A percentile compares a stretch with the other conserved stretches of the same genome.
phyloP scores from a whole-genome alignment of 53 echinoderm and acorn worm genomes.

The Zoroaster sp. region DNA sequence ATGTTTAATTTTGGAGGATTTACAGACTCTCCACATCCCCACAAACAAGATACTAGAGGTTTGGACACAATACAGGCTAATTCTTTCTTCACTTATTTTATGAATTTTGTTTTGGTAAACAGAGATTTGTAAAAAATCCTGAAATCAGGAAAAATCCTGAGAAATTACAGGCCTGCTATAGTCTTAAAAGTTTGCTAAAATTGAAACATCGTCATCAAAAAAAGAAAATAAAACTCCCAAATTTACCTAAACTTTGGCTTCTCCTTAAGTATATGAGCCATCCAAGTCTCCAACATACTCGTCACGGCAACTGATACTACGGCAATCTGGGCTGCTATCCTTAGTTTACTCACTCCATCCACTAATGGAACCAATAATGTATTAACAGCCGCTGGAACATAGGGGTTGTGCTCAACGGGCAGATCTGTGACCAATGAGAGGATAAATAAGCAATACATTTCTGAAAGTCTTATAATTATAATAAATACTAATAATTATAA shows the following conservation, averaged over 20 bases:
- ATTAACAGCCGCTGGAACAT: slow-evolving; percentile 75
- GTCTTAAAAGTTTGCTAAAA: no score
- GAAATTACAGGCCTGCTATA: no score
- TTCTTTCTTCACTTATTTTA: no score
- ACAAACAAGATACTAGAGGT: no score
- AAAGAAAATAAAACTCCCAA: neutral
- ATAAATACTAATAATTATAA: neutral
- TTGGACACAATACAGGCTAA: no score
- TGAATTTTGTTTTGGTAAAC: no score
- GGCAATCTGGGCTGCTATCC: slow-evolving; percentile 89
- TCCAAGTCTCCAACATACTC: slow-evolving; percentile 94
- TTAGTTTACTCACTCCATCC: slow-evolving; percentile 87
- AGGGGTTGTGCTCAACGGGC: slow-evolving; percentile 86
- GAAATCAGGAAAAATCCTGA: no score
- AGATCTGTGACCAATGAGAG: slow-evolving; percentile 58
- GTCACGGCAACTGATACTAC: slow-evolving; percentile 86
- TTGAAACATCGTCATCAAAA: neutral
- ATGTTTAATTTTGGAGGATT: no score
- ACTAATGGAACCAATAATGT: slow-evolving; percentile 82
- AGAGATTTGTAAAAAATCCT: no score
- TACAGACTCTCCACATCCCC: no score
- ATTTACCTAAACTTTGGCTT: slow-evolving; percentile 97
- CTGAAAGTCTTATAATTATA: no score
- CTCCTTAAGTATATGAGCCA: slow-evolving; percentile 87
- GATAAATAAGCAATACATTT: no score